phyloP scores from a whole-genome alignment of 2,113 vertebrate genomes.

The Falco punctatus region DNA sequence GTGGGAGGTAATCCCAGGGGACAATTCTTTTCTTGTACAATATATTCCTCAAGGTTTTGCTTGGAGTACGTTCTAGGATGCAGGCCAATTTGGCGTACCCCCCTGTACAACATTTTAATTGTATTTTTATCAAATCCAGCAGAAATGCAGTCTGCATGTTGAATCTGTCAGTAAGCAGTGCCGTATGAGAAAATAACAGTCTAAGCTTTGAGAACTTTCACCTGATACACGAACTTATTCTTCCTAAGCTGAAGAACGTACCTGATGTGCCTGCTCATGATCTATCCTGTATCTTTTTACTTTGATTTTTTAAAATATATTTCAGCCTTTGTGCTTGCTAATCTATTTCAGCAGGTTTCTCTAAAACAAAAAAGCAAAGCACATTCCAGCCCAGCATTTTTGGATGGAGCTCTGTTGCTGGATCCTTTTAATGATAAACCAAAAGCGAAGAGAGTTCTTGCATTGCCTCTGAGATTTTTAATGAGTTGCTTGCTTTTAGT shows the following conservation, averaged over 20 bases:
- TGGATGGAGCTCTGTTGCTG: not conserved
- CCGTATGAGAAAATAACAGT: constrained; percentile 28
- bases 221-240: not conserved
- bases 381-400: not conserved
- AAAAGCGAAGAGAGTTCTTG: not conserved
- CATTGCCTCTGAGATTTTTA: not conserved
- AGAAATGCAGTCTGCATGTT: constrained; percentile 68
- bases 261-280: not conserved
- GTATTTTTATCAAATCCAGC: constrained; percentile 78
- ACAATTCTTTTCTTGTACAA: constrained; percentile 66
- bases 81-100: constrained; percentile 76
- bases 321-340: not conserved
- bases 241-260: not conserved
- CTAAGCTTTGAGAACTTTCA: constrained; percentile 47
- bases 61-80: constrained; percentile 77
- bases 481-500: not conserved
- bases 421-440: not conserved
- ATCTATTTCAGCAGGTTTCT: not conserved
- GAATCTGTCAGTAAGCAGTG: constrained; percentile 61
- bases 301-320: constrained; percentile 7
- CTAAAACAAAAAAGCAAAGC: not conserved
- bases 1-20: constrained; percentile 72
- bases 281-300: not conserved
- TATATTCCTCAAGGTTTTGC: constrained; percentile 77
- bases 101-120: constrained; percentile 75